phyloP scores from a whole-genome alignment of 2,113 vertebrate genomes.

The Zapornia atra region DNA sequence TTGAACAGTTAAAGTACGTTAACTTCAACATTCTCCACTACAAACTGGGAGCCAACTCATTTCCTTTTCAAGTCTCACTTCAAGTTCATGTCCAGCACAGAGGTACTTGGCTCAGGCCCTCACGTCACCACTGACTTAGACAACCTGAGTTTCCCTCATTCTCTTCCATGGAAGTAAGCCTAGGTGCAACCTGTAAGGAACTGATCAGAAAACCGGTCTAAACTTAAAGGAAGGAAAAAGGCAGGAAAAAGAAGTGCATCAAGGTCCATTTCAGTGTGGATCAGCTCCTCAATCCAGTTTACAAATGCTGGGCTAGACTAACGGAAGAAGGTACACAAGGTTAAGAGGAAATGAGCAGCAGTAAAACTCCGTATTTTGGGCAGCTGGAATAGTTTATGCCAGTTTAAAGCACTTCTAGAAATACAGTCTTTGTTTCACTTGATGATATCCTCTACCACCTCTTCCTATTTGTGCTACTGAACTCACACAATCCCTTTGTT shows the following conservation, averaged over 20 bases:
- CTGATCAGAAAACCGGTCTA: background rate
- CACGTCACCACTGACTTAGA: background rate
- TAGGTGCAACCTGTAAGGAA: background rate
- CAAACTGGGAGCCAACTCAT: background rate
- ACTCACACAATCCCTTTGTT: background rate
- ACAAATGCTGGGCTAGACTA: background rate
- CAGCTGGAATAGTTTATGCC: background rate
- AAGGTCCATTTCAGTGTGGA: background rate
- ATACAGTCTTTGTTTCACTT: background rate
- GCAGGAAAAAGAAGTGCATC: background rate
- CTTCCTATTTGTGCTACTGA: background rate
- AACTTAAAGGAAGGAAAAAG: background rate
- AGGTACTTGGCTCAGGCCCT: background rate
- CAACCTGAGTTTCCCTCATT: background rate
- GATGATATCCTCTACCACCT: background rate
- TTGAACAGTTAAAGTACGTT: background rate
- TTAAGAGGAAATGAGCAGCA: background rate
- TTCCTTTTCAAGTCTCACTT: background rate
- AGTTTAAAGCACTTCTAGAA: background rate
- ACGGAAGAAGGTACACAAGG: background rate
- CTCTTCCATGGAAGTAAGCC: background rate
- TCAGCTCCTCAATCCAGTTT: background rate
- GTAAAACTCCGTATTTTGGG: background rate
- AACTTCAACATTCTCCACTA: background rate
- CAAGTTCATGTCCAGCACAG: background rate